phyloP scores from a whole-genome alignment of 2,888 invertebrate species.

The Bedellia somnulentella region DNA sequence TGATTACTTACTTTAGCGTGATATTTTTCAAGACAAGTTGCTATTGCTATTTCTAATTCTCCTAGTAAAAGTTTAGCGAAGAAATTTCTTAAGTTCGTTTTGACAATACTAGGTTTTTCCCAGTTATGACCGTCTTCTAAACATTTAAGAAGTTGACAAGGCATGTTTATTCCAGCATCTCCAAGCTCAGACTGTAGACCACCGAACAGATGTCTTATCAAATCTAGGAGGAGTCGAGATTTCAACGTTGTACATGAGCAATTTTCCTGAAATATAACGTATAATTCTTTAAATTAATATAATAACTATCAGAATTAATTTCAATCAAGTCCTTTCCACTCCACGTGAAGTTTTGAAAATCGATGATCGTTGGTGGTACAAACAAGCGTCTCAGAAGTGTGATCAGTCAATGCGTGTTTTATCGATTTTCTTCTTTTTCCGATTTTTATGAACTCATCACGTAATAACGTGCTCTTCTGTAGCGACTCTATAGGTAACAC shows the following conservation, averaged over 20 bases:
- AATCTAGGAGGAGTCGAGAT: slow-evolving; percentile 26
- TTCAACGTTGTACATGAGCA: slow-evolving; percentile 44
- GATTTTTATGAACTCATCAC: too few species aligned
- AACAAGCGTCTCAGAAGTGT: too few species aligned
- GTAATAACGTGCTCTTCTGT: too few species aligned
- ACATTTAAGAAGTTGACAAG: slow-evolving; percentile 42
- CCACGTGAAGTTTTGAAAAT: too few species aligned
- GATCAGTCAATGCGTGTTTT: too few species aligned
- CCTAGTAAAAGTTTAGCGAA: slow-evolving; percentile 31
- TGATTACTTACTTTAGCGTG: slow-evolving; percentile 34
- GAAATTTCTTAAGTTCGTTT: slow-evolving; percentile 27
- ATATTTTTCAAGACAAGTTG: slow-evolving; percentile 41
- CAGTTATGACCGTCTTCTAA: slow-evolving; percentile 44
- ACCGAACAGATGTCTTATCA: slow-evolving; percentile 31
- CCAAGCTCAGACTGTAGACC: slow-evolving; percentile 35
- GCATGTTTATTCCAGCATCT: slow-evolving; percentile 24
- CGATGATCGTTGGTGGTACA: too few species aligned
- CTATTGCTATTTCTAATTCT: slow-evolving; percentile 45
- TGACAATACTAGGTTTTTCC: slow-evolving; percentile 30
- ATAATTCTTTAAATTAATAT: too few species aligned
- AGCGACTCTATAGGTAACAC: too few species aligned
- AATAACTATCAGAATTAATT: too few species aligned
- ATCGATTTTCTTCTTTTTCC: too few species aligned
- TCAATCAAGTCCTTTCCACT: too few species aligned
- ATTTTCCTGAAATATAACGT: slow-evolving; percentile 23